Evolutionary conservation across 1,140 invertebrate genomes (phyloP).

Genomic region (Panagrolaimus sp.): DNA sequence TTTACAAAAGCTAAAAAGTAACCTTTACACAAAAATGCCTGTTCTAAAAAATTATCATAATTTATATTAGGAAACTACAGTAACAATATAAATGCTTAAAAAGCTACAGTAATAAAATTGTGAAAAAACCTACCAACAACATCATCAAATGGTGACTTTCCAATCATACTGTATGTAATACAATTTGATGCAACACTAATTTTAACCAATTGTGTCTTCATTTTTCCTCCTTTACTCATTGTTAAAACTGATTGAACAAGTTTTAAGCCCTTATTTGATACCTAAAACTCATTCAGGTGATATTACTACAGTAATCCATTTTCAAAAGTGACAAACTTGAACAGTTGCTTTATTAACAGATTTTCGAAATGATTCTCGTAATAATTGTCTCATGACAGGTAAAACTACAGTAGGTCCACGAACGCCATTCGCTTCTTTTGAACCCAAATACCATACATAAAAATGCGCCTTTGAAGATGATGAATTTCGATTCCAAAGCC

Average conservation of each 20-base stretch:
- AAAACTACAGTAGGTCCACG: conserved; percentile 74
- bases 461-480: conserved; percentile 75
- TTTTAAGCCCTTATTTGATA: conserved; percentile 85
- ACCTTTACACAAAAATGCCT: too few species aligned
- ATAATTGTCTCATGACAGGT: conserved; percentile 75
- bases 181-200: conserved; percentile 89
- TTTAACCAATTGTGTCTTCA: conserved; percentile 70
- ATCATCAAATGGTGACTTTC: conserved; percentile 69
- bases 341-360: conserved; percentile 83
- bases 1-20: too few species aligned
- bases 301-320: conserved; percentile 63
- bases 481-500: conserved; percentile 1
- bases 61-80: too few species aligned
- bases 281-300: conserved; percentile 73
- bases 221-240: conserved; percentile 64
- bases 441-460: conserved; percentile 95
- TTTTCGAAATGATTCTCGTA: conserved; percentile 75
- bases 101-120: too few species aligned
- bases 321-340: conserved; percentile 50
- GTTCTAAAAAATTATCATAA: too few species aligned
- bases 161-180: conserved; percentile 76
- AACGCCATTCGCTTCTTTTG: conserved; percentile 83
- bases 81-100: too few species aligned
- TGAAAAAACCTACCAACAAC: conserved; percentile 68
- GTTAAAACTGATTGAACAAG: conserved; percentile 72